Evolutionary conservation across 2,888 invertebrate species (phyloP).

Genomic region (Onchidella celtica): DNA sequence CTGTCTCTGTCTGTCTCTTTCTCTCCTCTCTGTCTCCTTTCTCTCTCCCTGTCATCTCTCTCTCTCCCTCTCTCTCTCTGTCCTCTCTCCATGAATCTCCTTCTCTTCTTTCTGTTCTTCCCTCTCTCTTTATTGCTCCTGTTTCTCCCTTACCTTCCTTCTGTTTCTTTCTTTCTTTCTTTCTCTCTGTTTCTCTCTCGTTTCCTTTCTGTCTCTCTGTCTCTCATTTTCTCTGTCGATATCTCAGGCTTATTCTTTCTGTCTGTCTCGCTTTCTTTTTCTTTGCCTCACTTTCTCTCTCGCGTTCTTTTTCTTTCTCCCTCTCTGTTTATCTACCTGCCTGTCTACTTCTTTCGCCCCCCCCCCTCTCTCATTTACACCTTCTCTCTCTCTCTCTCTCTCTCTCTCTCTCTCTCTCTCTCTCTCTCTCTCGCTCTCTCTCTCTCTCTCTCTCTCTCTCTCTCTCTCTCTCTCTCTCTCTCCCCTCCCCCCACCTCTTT

Average conservation of each 20-base stretch:
- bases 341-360: too few species aligned
- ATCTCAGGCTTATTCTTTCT: background rate
- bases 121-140: background rate
- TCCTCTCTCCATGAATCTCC: background rate
- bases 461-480: background rate
- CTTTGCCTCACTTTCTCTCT: background rate
- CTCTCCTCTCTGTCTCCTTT: background rate
- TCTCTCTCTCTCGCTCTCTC: too few species aligned
- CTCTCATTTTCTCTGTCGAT: background rate
- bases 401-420: background rate
- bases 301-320: background rate
- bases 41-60: background rate
- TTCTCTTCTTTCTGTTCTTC: background rate
- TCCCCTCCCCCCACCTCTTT: background rate
- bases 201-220: conserved; percentile 18
- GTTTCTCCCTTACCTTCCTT: background rate
- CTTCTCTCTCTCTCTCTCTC: conserved; percentile 1
- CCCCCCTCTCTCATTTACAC: too few species aligned
- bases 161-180: background rate
- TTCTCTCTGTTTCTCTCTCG: background rate
- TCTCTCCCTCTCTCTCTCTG: background rate
- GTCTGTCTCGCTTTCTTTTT: conserved; percentile 10
- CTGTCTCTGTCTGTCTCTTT: background rate
- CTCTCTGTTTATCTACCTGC: background rate
- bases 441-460: background rate